Conservation (phyloP, 2,888 invertebrate genomes). For the Creontiades dilutus region DNA sequence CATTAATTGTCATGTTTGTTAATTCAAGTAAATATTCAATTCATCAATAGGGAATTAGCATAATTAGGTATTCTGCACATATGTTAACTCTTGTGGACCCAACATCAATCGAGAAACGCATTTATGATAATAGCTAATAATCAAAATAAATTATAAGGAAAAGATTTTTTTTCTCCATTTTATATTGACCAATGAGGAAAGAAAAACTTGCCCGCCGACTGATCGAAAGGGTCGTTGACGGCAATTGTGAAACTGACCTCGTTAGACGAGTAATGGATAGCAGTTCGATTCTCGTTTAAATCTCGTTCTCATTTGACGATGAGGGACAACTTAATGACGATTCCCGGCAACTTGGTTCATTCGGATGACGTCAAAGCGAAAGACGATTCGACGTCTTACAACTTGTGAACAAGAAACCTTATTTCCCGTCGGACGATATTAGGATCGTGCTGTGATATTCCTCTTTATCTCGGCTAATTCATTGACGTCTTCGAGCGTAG, state of each 20-base stretch:
- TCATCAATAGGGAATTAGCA: no score
- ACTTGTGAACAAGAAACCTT: background rate
- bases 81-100: no score
- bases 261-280: background rate
- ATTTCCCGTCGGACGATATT: background rate
- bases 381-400: background rate
- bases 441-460: background rate
- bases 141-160: no score
- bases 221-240: no score
- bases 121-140: no score
- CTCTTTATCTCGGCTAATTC: background rate
- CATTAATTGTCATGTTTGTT: no score
- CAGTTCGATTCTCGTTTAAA: background rate
- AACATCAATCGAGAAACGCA: no score
- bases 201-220: no score
- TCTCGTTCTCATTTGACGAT: background rate
- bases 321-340: background rate
- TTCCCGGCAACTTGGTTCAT: background rate
- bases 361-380: conserved; percentile 11
- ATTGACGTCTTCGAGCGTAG: background rate
- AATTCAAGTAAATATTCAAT: no score
- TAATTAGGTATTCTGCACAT: no score
- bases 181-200: no score
- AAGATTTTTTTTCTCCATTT: no score
- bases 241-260: background rate